Evolutionary conservation across 2,888 invertebrate species (phyloP).

Genomic region (Homarus gammarus): DNA sequence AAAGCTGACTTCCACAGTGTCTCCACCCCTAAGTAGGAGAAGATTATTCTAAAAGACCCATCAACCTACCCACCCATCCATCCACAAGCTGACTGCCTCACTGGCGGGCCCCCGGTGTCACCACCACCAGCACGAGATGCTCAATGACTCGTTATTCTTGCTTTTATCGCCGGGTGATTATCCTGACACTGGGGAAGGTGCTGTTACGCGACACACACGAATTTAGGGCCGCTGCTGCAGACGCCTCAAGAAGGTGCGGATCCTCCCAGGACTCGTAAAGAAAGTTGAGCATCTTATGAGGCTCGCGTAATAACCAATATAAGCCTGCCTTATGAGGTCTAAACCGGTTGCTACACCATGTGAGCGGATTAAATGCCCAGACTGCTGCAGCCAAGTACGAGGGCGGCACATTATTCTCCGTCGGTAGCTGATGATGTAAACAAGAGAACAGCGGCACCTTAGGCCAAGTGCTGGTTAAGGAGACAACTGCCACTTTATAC

Average conservation of each 20-base stretch:
- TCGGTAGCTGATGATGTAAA: background rate
- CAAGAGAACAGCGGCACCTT: background rate
- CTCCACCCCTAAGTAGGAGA: no score
- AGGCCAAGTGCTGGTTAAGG: background rate
- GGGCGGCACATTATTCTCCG: background rate
- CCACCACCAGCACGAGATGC: background rate
- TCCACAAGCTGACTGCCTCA: background rate
- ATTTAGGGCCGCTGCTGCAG: background rate
- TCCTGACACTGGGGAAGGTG: background rate
- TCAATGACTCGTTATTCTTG: conserved; percentile 10
- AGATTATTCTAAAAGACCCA: no score
- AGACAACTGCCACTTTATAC: background rate
- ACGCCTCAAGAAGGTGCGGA: background rate
- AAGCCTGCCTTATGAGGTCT: conserved; percentile 23
- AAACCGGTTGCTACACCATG: conserved; percentile 1
- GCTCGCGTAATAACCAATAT: conserved; percentile 26
- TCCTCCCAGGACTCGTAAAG: conserved; percentile 29
- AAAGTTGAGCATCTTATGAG: conserved; percentile 33
- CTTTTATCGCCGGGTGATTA: background rate
- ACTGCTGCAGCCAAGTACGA: background rate
- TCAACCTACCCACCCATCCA: no score
- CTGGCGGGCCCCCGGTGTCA: background rate
- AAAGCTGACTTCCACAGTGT: no score
- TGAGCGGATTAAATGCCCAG: background rate
- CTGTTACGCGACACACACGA: background rate